Percentiles rank a stretch among this genome's conserved stretches.
phyloP scores from a whole-genome alignment of 2,888 invertebrate species.

The Tenthredo livida region DNA sequence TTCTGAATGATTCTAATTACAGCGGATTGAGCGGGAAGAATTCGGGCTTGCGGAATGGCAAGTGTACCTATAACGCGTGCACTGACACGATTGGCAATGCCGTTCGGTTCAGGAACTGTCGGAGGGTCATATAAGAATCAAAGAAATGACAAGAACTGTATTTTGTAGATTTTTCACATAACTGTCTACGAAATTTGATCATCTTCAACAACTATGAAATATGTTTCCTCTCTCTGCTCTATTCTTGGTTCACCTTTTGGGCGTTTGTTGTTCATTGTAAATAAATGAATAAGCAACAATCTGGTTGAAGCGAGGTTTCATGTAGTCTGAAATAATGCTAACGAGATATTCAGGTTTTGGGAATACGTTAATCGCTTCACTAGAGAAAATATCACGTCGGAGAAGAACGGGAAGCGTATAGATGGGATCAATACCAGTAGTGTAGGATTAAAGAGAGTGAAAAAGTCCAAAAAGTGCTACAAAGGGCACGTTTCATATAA shows the following conservation, averaged over 20 bases:
- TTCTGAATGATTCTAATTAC: constrained; percentile 25
- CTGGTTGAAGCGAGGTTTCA: background rate
- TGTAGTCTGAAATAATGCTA: background rate
- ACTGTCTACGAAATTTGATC: background rate
- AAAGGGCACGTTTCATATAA: constrained; percentile 25
- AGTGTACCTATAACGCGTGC: background rate
- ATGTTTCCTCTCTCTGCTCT: no score
- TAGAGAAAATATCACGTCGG: background rate
- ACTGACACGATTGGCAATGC: no score
- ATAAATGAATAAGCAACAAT: background rate
- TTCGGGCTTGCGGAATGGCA: background rate
- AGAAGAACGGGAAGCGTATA: constrained; percentile 4
- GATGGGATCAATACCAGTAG: constrained; percentile 61
- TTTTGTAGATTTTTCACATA: background rate
- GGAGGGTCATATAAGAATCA: background rate
- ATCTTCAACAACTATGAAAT: background rate
- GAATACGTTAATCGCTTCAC: constrained; percentile 13
- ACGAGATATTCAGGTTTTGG: constrained; percentile 1
- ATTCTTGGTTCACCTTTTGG: no score
- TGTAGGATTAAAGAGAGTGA: constrained; percentile 35
- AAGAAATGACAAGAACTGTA: background rate
- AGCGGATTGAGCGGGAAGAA: background rate
- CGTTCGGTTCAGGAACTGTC: background rate
- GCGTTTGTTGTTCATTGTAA: no score
- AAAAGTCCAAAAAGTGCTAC: background rate